Conservation (phyloP, 2,797 vertebrate species). For the Eulemur mongoz region DNA sequence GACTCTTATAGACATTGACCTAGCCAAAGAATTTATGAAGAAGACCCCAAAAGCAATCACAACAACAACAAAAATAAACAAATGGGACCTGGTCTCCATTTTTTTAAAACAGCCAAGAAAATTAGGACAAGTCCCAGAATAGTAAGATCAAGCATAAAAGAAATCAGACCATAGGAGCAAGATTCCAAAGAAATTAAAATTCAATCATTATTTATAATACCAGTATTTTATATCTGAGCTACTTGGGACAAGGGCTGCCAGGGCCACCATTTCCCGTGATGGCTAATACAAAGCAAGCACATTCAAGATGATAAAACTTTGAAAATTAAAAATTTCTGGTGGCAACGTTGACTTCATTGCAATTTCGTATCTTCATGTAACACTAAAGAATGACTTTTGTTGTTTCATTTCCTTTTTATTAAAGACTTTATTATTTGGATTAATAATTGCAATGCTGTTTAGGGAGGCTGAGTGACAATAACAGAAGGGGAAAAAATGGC, state of each 20-base stretch:
- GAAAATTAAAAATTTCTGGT: background rate
- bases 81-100: background rate
- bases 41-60: too few species aligned
- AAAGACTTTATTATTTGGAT: background rate
- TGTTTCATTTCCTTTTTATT: background rate
- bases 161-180: background rate
- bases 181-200: background rate
- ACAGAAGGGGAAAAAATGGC: background rate
- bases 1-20: too few species aligned
- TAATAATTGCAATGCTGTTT: background rate
- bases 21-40: too few species aligned
- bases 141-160: background rate
- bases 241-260: background rate
- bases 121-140: background rate
- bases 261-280: background rate
- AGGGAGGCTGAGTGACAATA: background rate
- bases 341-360: background rate
- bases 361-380: background rate
- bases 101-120: constrained; percentile 26
- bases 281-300: background rate
- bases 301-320: background rate
- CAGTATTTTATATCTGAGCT: background rate
- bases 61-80: too few species aligned
- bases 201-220: background rate
- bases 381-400: background rate